Base-by-base conservation (phyloP, 1,140 invertebrate species). In the Eupeodes corollae region DNA sequence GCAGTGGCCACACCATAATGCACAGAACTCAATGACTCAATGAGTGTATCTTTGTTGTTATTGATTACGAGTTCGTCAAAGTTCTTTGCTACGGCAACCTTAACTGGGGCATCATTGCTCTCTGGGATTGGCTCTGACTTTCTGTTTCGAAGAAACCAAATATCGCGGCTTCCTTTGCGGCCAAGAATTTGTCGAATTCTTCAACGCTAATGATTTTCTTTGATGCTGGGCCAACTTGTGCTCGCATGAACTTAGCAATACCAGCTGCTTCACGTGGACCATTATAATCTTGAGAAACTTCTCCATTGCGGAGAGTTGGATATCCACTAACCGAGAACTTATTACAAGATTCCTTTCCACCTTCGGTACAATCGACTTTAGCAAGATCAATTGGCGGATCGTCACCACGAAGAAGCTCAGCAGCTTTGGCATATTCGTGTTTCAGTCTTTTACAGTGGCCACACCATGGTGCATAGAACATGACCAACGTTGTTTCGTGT, bases 11-110 rank as follows among this genome's bases (percentile, higher is more conserved):
- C 96, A 99, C 94, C 94, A 98, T 1, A 93, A 93, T 31, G 94
- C 94, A 72, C 98, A 98, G 72, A 98, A 98, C 70, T 98, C 94
- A n/a, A n/a, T n/a, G n/a, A n/a, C n/a, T n/a, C n/a, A 53, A 99
- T 82, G 6, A 99, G 73, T 5, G 90, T 90, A 72, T 99, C 96
- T 64, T 94, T 91, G 21, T 76, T 84, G 55, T 86, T 86, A 63
- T 99, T 86, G 8, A 79, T 85, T 0, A 99, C 91, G 41, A 98
- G 74, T 47, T 98, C 88, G 65, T 98, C 86, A 73, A 98, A 98
- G 73, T 98, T 98, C 70, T 92, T 94, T 15, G 81, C 95, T 13
- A 99, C 96, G 18, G 90, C 92, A 48, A 95, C 80, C 63, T 86
- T 93, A 0, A 97, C 91, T 40, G 83, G 80, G 1, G 79, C 85